Evolutionary conservation across 2,888 invertebrate genomes (phyloP).

Genomic region (Macrosiphum euphorbiae): DNA sequence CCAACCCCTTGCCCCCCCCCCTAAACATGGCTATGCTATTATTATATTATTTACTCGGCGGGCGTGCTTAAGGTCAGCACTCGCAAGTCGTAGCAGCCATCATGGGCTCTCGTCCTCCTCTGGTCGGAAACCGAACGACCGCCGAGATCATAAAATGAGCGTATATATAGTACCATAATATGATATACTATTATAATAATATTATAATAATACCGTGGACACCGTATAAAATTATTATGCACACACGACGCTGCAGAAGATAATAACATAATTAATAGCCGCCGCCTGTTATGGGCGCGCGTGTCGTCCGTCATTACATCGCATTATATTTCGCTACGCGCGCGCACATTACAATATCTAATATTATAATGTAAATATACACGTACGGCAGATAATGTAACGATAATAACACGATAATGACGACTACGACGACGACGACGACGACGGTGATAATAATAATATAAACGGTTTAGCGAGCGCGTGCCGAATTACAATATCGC

Average conservation of each 20-base stretch:
- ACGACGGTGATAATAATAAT: neutral
- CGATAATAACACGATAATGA: neutral
- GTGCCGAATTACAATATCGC: neutral
- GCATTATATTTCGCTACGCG: neutral
- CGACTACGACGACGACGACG: neutral
- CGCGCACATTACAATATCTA: neutral
- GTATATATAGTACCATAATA: no score
- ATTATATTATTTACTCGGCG: no score
- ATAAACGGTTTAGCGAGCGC: constrained; percentile 13
- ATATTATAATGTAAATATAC: constrained; percentile 5
- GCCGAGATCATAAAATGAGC: neutral
- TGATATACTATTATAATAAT: neutral
- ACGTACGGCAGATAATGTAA: neutral
- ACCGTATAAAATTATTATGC: neutral
- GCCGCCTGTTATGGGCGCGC: neutral
- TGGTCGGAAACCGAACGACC: neutral
- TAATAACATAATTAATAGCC: constrained; percentile 17
- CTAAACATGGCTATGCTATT: no score
- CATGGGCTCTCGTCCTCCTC: no score
- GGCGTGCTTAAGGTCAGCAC: no score
- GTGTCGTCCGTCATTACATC: constrained; percentile 10
- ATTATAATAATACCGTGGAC: neutral
- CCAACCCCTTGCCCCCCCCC: no score
- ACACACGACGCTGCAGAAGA: neutral
- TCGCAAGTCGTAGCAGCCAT: no score